Base-by-base conservation (phyloP, 2,888 invertebrate genomes). In the Myopa tessellatipennis region DNA sequence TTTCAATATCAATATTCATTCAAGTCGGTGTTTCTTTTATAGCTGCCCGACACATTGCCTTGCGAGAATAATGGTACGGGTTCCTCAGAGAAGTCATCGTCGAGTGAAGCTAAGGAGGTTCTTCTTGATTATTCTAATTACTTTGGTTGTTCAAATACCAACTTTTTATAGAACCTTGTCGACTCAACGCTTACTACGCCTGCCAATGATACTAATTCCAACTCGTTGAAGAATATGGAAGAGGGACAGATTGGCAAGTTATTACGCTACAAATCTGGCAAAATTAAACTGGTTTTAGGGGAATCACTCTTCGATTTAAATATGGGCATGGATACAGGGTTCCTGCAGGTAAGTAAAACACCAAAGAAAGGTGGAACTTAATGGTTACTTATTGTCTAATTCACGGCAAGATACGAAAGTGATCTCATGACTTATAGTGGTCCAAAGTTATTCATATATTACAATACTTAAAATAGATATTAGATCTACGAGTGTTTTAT, bases 211-310 rank as follows among this genome's bases (percentile, higher is more conserved):
- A 34, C 77, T 26, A 79, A 72, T 65, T 58, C 63, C 0, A 77
- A 65, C 50, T 79, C 78, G 0, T 50, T 80, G 5, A 83, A 85
- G 5, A 84, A 86, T 68, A 81, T 92, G 81, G 91, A 91, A 79
- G 92, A 92, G 80, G 92, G 92, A 0, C 90, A 90, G 80, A 90
- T 92, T 52, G 92, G 92, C 0, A 92, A 91, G 82, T 85, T 93
- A 79, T 84, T 90, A 58, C 90, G 92, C 18, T 92, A 91, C 82
- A 91, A 90, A 63, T 92, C 92, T 0, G 92, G 92, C 0, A 90
- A 91, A 78, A 91, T 91, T 68, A 91, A 91, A 71, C 85, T 92
- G 8, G 82, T 88, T 12, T 88, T 92, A 0, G 92, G 92, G 0
- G 91, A 91, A 78, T 90, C 91, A 0, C 85, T 88, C 34, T 92